Evolutionary conservation across 2,888 invertebrate genomes (phyloP).

Genomic region (Theristus sp.): DNA sequence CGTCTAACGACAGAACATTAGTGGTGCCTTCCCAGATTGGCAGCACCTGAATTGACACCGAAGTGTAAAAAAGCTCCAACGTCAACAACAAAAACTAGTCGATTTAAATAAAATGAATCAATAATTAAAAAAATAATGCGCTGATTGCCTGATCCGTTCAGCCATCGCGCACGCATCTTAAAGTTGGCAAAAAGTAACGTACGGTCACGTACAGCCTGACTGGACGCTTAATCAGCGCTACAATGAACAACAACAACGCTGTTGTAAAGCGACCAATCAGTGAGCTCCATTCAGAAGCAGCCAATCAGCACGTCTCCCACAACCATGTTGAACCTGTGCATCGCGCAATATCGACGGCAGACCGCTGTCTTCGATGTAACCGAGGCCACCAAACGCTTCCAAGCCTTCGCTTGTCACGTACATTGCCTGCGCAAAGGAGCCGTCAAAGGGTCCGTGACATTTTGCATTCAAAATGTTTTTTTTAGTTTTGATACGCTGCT

Average conservation of each 20-base stretch:
- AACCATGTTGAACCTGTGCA: slow-evolving; percentile 38
- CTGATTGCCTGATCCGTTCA: no score
- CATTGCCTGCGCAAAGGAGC: slow-evolving; percentile 28
- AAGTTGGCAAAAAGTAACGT: no score
- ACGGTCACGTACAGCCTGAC: no score
- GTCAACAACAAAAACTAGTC: no score
- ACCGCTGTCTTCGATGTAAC: slow-evolving; percentile 42
- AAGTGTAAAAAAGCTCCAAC: no score
- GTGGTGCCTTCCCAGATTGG: slow-evolving; percentile 45
- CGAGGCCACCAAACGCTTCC: slow-evolving; percentile 42
- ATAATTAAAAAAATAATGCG: no score
- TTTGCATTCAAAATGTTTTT: slow-evolving; percentile 1
- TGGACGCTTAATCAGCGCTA: no score
- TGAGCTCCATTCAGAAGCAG: not conserved
- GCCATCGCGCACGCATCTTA: no score
- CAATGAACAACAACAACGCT: no score
- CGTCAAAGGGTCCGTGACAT: not conserved
- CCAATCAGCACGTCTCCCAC: not conserved
- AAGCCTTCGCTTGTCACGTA: slow-evolving; percentile 38
- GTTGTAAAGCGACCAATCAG: no score
- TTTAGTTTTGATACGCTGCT: no score
- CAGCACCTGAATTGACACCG: slow-evolving; percentile 32
- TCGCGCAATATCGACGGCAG: slow-evolving; percentile 39
- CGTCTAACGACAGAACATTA: slow-evolving; percentile 40
- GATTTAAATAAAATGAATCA: no score